Evolutionary conservation across 2,888 invertebrate genomes (phyloP), one percentile per base, ranked within the genome.

Genomic region (Diogma glabrata): DNA sequence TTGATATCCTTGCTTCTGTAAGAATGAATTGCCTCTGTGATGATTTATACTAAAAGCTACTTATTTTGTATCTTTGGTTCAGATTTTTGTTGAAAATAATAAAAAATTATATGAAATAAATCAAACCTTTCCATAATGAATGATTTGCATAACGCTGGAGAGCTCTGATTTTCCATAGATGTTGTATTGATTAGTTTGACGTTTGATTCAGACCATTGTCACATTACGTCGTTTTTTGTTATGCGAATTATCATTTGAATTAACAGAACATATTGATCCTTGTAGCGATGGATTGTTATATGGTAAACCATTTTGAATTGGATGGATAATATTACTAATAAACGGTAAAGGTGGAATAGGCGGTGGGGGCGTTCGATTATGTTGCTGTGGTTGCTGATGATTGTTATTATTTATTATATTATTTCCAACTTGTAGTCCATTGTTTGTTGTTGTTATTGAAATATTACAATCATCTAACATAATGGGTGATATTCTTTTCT

Each of bases 191-290:
- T n/a, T n/a, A n/a, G n/a, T n/a, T n/a, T n/a, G n/a, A n/a, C n/a
- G n/a, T n/a, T n/a, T n/a, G n/a, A n/a, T n/a, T n/a, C n/a, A n/a
- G n/a, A 78, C 78, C 77, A 77, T 78, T 38, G 78, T 78, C 26
- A 78, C 75, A 61, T 77, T 78, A 46, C 78, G 63, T 57, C 75
- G 67, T 60, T 75, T 76, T 60, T 75, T 74, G 55, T 73, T 73
- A 36, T 61, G 61, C 28, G 12, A 24, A 26, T 48, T 17, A 24
- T 48, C 49, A 16, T 24, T 24, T 56, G 73, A 73, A 58, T 75
- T 75, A 28, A 77, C 76, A 3, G 77, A 77, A 55, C 71, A 75
- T 61, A 77, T 64, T 2, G 76, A 76, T 9, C 77, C 76, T 59
- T 76, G 75, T 45, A 75, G 62, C 60, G 73, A 75, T 5, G 72